Base-by-base conservation (phyloP, 2,888 invertebrate genomes). In the Hydrotaea cyrtoneurina region DNA sequence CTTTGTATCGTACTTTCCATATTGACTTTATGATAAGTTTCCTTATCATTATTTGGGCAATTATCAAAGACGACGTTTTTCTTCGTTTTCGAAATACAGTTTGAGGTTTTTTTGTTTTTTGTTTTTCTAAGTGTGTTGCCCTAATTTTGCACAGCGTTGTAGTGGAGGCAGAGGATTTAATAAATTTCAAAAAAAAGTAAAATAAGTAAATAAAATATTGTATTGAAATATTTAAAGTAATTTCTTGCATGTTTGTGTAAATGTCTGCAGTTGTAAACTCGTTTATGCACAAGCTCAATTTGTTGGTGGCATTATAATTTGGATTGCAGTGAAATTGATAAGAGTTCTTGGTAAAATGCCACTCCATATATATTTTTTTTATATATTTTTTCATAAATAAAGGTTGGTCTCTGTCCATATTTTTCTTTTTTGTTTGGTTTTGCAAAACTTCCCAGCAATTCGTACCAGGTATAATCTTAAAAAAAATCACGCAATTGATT, bases 1-100 rank as follows among this genome's bases (percentile, higher is more conserved):
- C 39, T 69, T 10, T 19, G n/a, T 66, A 64, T 36, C 64, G 17
- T 43, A 15, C 17, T 66, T 39, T 64, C 31, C 17, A 15, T 43
- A 5, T 69, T 46, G 17, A 69, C 69, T 69, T 69, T 23, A 10
- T 23, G 69, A 69, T 69, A 69, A 69, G 0, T 19, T 21, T 46
- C 43, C 11, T 69, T 69, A 69, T 69, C 69, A 21, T 13, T 39
- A 15, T 55, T 64, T 50, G n/a, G 36, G 17, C 31, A 2, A 31
- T 36, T 69, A 69, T 69, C 46, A 69, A n/a, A 64, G 43, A 23
- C 13, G 26, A 36, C 26, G 3, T 2, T 17, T 62, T 62, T 36
- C 31, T 31, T 62, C 15, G 64, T 46, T 21, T 69, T 69, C 15
- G 46, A 15, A 15, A 46, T 69, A 15, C 21, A 15, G 23, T 59